Conservation (phyloP, 2,797 vertebrate genomes). For the Pterois miles region DNA sequence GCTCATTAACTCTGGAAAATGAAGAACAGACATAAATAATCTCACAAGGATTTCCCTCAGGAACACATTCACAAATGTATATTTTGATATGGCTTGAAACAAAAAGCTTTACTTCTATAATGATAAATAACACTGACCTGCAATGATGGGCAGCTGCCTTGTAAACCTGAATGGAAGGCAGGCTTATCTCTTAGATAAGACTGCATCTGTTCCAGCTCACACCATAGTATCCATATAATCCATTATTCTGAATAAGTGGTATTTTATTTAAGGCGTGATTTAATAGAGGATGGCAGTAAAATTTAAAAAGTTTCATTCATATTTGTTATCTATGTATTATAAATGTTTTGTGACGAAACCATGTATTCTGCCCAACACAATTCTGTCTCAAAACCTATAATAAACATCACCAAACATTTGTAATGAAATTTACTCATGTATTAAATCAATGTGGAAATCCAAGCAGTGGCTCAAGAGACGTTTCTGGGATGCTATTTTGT, state of each 20-base stretch:
- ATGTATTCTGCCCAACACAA: neutral
- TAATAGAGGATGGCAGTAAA: slow-evolving; percentile 7
- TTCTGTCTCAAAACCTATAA: neutral
- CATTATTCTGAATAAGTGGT: neutral
- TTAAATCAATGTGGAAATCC: neutral
- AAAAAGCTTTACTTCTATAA: slow-evolving; percentile 35
- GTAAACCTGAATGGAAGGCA: slow-evolving; percentile 36
- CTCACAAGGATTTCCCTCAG: slow-evolving; percentile 8
- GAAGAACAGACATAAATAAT: slow-evolving; percentile 8
- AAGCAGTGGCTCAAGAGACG: neutral
- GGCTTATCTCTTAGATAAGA: neutral
- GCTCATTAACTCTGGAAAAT: slow-evolving; percentile 4
- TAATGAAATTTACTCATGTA: neutral
- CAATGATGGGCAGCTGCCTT: neutral
- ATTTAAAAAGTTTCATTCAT: neutral
- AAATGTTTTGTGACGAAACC: neutral
- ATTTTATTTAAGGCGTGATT: slow-evolving; percentile 26
- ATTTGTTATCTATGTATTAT: slow-evolving; percentile 1
- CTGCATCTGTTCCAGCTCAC: slow-evolving; percentile 9
- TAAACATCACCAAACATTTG: slow-evolving; percentile 6
- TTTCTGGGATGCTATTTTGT: slow-evolving; percentile 29
- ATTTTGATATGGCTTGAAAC: slow-evolving; percentile 47
- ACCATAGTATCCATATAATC: neutral
- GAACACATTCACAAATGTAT: slow-evolving; percentile 50
- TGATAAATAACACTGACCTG: slow-evolving; percentile 34